Evolutionary conservation across 2,113 vertebrate genomes (phyloP).

Genomic region (Sceloporus tristichus): DNA sequence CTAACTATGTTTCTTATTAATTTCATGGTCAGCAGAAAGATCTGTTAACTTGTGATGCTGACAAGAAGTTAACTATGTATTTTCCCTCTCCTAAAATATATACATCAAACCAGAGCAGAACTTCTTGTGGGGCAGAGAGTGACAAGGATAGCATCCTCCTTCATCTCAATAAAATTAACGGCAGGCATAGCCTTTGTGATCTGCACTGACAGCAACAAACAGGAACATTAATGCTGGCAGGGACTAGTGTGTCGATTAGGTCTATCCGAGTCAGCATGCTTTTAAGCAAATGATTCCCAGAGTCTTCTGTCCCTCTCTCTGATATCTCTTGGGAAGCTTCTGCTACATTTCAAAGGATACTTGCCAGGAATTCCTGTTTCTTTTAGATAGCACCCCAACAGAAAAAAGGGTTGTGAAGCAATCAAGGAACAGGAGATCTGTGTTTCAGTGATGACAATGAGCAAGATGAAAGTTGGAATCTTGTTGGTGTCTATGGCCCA

Average conservation of each 20-base stretch:
- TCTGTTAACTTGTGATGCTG: background rate
- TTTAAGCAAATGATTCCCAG: conserved; percentile 76
- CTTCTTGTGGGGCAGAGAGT: conserved; percentile 49
- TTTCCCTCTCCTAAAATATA: background rate
- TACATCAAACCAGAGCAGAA: conserved; percentile 29
- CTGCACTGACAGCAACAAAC: conserved; percentile 73
- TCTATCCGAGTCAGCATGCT: conserved; percentile 72
- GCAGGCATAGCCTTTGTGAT: conserved; percentile 67
- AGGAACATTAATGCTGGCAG: conserved; percentile 64
- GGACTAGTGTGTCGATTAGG: conserved; percentile 69
- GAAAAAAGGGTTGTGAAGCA: conserved; percentile 40
- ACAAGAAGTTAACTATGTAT: background rate
- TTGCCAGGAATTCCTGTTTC: conserved; percentile 30
- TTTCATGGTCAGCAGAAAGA: background rate
- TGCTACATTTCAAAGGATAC: conserved; percentile 53
- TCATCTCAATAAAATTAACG: conserved; percentile 74
- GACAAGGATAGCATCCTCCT: conserved; percentile 63
- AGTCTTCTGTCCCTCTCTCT: conserved; percentile 44
- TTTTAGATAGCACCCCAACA: conserved; percentile 34
- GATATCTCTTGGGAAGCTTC: conserved; percentile 61
- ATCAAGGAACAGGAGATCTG: conserved; percentile 54
- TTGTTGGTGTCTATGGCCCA: too few relatives aligned
- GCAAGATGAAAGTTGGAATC: too few relatives aligned
- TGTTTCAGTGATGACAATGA: too few relatives aligned
- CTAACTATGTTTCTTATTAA: background rate